Evolutionary conservation across 2,888 invertebrate genomes (phyloP).

Genomic region (Poecilobothrus nobilitatus): DNA sequence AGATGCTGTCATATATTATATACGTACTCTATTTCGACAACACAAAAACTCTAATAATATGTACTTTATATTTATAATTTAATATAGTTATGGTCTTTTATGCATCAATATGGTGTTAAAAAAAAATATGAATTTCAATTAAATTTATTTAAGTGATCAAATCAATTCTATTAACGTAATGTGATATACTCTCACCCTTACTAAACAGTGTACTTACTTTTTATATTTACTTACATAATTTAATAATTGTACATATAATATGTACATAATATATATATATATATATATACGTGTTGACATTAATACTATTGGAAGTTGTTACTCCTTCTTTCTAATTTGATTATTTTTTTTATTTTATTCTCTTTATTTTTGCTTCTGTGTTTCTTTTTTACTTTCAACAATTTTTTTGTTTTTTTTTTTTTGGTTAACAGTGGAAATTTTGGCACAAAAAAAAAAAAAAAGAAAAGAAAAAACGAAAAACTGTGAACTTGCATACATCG

Average conservation of each 20-base stretch:
- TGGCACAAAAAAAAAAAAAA: not conserved
- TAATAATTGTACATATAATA: not conserved
- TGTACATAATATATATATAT: no score
- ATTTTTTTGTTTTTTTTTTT: no score
- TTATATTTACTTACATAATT: not conserved
- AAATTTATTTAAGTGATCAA: constrained; percentile 1
- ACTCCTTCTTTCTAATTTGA: not conserved
- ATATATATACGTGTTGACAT: not conserved
- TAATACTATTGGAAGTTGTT: not conserved
- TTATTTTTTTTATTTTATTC: not conserved
- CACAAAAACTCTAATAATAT: not conserved
- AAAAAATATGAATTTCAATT: constrained; percentile 2
- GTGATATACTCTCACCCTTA: not conserved
- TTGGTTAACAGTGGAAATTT: no score
- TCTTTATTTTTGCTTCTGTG: no score
- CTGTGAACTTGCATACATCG: not conserved
- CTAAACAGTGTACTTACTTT: not conserved
- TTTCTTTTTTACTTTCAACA: not conserved
- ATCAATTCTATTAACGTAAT: not conserved
- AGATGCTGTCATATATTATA: not conserved
- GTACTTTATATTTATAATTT: no score
- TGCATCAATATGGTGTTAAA: not conserved
- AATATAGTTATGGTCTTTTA: not conserved
- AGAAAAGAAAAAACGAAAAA: not conserved
- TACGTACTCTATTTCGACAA: not conserved